Evolutionary conservation across 2,113 vertebrate species (phyloP).

Genomic region (Desmodus rotundus): DNA sequence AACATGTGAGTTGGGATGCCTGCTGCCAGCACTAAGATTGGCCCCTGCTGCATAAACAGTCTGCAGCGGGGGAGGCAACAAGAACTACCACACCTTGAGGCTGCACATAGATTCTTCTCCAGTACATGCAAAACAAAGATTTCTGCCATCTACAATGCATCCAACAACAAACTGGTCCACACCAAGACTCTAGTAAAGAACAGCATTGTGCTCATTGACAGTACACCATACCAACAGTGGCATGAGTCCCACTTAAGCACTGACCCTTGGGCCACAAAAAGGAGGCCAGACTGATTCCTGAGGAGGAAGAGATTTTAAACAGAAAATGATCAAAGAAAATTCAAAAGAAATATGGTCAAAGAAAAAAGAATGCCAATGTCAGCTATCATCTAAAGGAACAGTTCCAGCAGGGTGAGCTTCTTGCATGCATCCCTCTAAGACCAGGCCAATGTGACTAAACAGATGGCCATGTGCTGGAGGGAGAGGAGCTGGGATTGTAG

Average conservation of each 20-base stretch:
- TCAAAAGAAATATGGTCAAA: neutral
- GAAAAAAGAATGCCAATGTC: neutral
- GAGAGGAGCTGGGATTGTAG: neutral
- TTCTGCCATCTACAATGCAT: neutral
- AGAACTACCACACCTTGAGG: neutral
- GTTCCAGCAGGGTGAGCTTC: neutral
- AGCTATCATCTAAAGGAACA: neutral
- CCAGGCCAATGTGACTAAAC: neutral
- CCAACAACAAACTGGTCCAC: neutral
- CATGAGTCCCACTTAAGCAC: neutral
- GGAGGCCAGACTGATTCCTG: neutral
- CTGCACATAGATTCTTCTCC: neutral
- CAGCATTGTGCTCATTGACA: neutral
- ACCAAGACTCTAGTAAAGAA: neutral
- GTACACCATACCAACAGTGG: neutral
- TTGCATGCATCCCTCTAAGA: neutral
- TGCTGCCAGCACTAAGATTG: neutral
- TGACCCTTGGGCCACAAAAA: neutral
- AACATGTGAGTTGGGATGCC: neutral
- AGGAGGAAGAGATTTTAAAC: neutral
- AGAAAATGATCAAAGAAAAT: neutral
- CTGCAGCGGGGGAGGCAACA: neutral
- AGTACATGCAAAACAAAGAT: neutral
- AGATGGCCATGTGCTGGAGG: neutral
- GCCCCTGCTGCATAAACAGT: neutral